Base-by-base conservation (phyloP, 2,888 invertebrate genomes). In the Pilophorus perplexus region DNA sequence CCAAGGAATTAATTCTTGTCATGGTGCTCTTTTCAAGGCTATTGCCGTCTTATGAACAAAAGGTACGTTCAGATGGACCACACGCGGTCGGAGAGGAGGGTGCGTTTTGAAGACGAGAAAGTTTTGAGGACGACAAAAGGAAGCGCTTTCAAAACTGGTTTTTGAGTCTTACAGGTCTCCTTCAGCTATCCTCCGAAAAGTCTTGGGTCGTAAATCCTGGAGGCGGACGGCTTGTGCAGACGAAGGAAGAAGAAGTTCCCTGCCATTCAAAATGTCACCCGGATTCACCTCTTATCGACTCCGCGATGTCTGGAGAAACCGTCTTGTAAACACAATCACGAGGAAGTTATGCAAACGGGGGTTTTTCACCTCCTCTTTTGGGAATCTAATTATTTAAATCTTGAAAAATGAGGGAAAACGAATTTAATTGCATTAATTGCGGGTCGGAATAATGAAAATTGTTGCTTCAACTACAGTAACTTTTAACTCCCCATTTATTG, bases 141-240 rank as follows among this genome's bases (percentile, higher is more conserved):
- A 59, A 59, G 59, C 59, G 59, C 59, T 59, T 59, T 59, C 59
- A 59, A 59, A n/a, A 59, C 59, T 42, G 59, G 59, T 59, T 59
- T 59, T 40, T 37, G 14, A 52, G 16, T 20, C 18, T 52, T 28
- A 18, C 27, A 18, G 28, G 52, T 52, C 52, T 22, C 22, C 18
- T 28, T 28, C 18, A n/a, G 52, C 28, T 52, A 18, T 46, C 27
- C 33, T 28, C 52, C 52, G 18, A 52, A 52, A 52, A 28, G 52
- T 28, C 28, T 52, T 14, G 28, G 14, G 52, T 25, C 52, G 52
- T 52, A 52, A 52, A 52, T 52, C 28, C 52, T 52, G 10, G 52
- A 27, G 28, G 52, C 4, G 4, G 8, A 28, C 50, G 52, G 52
- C 52, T 12, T 52, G 33, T 16, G 27, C 28, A 10, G n/a, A 52